Percentiles rank a stretch among this genome's conserved stretches.
Evolutionary conservation across 2,113 vertebrate genomes (phyloP).

Genomic region (Zingel zingel): DNA sequence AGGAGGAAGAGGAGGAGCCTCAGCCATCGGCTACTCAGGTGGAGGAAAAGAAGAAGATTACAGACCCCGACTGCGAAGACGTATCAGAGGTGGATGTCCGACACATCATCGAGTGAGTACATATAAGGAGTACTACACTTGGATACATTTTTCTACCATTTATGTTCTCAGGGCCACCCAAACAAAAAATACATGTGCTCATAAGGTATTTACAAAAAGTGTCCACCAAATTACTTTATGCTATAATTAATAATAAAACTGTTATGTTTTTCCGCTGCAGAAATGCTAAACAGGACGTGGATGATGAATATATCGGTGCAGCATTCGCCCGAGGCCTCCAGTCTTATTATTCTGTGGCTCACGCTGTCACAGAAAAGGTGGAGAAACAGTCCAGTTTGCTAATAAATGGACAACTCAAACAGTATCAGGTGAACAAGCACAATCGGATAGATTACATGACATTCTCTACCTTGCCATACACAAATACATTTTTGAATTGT

Average conservation of each 20-base stretch:
- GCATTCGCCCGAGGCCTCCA: slow-evolving; percentile 89
- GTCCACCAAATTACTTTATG: neutral
- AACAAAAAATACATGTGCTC: neutral
- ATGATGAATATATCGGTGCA: slow-evolving; percentile 92
- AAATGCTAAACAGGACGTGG: slow-evolving; percentile 95
- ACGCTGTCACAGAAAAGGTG: slow-evolving; percentile 94
- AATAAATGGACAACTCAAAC: slow-evolving; percentile 96
- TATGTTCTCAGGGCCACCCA: neutral
- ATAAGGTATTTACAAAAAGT: neutral
- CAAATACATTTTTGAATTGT: neutral
- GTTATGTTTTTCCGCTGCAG: slow-evolving; percentile 66
- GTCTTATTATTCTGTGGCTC: slow-evolving; percentile 97
- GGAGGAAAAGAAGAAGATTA: slow-evolving; percentile 94
- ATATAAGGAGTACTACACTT: neutral
- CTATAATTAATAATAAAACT: neutral
- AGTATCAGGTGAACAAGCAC: slow-evolving; percentile 88
- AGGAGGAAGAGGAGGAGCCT: slow-evolving; percentile 93
- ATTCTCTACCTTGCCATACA: neutral
- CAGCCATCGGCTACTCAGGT: slow-evolving; percentile 77
- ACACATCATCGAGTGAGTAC: slow-evolving; percentile 95
- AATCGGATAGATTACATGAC: neutral
- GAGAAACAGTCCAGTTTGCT: slow-evolving; percentile 94
- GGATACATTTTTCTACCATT: neutral
- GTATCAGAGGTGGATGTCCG: slow-evolving; percentile 93
- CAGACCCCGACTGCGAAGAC: slow-evolving; percentile 93